Evolutionary conservation across 2,888 invertebrate genomes (phyloP), one percentile per base, ranked within the genome.

Genomic region (Nomada ferruginata): DNA sequence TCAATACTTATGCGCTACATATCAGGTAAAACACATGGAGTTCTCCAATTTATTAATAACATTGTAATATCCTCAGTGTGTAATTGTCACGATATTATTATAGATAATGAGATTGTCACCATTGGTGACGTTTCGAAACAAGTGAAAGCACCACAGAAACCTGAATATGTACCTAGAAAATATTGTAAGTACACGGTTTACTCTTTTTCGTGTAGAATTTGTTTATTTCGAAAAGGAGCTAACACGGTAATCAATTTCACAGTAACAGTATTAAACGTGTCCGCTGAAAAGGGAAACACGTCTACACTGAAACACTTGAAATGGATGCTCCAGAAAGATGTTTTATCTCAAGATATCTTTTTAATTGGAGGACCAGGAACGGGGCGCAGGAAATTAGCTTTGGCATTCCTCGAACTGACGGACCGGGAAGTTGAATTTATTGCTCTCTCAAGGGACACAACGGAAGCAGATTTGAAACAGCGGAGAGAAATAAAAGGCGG

Each of bases 321-420:
- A 95, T 99, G 99, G 99, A 98, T 99, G 96, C 96, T 99, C 94
- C 98, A 99, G 92, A 99, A 99, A 93, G 98, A 99, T 94, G 92
- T 96, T 36, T 94, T 99, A 4, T 97, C 97, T 0, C 99, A 99
- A 94, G 99, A 99, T 92, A 97, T 99, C 94, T 99, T 99, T 93
- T 94, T 99, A 52, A 96, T 99, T 79, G 99, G 99, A 0, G 96
- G 97, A 42, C 99, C 99, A 10, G 99, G 99, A 0, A 96, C 97
- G 0, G 94, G 96, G 77, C 96, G 98, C 89, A 95, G 99, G 70
- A 95, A 96, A 91, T 94, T 99, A 70, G 98, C 98, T 0, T 95
- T 99, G 94, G 97, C 98, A 91, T 97, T 97, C 94, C 95, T 98
- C 90, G 98, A 99, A 94, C 92, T 99, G 72, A 98, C 98, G 0